These are phyloP conservation scores for Trypoxylon attenuatum DNA, from an alignment of 2,888 invertebrate genomes.

Conservation along the genomic window DNA sequence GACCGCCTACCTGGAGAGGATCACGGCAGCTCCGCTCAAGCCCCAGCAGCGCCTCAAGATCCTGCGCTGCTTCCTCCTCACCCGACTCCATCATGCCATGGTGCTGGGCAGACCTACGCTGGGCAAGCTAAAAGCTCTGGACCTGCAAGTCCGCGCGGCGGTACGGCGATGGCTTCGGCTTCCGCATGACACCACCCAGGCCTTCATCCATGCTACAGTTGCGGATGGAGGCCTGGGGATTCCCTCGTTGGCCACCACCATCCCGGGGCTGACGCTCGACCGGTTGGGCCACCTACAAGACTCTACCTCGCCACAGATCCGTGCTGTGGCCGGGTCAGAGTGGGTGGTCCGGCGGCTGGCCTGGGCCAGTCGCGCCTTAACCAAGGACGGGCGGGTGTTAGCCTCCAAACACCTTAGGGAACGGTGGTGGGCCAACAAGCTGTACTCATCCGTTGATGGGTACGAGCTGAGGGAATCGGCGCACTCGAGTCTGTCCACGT, in stretches of 20 bases:
- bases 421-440: neutral
- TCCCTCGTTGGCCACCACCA: neutral
- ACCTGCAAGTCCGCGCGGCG: slow-evolving; percentile 59
- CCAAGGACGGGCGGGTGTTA: neutral
- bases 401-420: no score
- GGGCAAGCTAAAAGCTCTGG: slow-evolving; percentile 54
- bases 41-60: no score
- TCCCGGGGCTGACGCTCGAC: no score
- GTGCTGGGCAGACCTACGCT: slow-evolving; percentile 56
- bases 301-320: no score
- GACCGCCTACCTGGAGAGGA: no score
- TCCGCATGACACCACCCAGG: no score
- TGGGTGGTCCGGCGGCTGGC: neutral
- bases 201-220: neutral
- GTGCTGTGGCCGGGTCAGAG: neutral
- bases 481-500: neutral
- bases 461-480: neutral
- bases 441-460: neutral
- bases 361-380: neutral
- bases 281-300: no score
- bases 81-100: no score
- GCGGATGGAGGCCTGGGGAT: neutral
- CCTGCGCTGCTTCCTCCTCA: no score
- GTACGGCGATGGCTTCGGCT: no score
- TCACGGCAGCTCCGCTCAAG: no score